phyloP scores from a whole-genome alignment of 2,113 vertebrate genomes.

The Antechinus stuartii region DNA sequence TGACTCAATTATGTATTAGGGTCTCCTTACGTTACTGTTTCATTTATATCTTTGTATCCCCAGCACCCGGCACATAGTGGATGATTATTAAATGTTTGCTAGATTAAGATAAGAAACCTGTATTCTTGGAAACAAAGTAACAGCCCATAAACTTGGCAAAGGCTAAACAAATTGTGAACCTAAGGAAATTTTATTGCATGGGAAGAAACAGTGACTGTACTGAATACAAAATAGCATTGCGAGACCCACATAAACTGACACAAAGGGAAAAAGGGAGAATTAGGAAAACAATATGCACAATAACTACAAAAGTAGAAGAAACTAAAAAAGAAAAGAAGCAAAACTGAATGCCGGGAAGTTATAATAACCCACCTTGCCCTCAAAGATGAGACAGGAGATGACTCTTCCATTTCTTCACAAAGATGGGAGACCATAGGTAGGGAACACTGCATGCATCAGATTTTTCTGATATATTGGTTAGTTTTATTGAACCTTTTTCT shows the following conservation, averaged over 20 bases:
- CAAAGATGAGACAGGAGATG: background rate
- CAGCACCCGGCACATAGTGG: background rate
- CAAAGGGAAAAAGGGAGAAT: background rate
- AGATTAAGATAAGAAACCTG: background rate
- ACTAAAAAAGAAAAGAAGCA: background rate
- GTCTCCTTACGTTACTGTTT: background rate
- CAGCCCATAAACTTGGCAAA: background rate
- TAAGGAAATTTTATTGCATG: background rate
- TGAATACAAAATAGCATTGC: background rate
- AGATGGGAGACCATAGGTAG: background rate
- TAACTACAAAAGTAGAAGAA: background rate
- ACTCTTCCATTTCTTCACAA: background rate
- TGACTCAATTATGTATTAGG: background rate
- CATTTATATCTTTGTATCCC: background rate
- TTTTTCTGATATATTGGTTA: background rate
- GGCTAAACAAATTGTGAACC: background rate
- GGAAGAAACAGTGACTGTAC: background rate
- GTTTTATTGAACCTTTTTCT: background rate
- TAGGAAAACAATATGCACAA: background rate
- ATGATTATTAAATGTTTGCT: background rate
- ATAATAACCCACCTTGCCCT: background rate
- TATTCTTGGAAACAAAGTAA: background rate
- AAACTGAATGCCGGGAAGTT: background rate
- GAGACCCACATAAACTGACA: background rate
- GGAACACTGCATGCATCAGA: background rate